Base-by-base conservation (phyloP, 2,113 vertebrate species). In the Pangasianodon hypophthalmus region DNA sequence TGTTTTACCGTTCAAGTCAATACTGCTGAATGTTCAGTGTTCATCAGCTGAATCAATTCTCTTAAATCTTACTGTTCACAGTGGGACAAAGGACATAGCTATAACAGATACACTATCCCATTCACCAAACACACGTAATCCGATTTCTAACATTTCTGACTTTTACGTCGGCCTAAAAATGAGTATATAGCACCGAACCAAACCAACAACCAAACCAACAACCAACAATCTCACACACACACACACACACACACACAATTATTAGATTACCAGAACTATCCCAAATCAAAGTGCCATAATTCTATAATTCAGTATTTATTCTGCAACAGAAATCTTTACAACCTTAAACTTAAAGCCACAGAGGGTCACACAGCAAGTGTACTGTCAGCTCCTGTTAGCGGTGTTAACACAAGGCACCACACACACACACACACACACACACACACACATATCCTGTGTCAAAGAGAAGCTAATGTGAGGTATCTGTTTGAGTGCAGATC, bases 391-490 rank as follows among this genome's bases (percentile, higher is more conserved):
- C 32, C 18, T 62, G 83, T 84, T 62, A 62, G 56, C 32, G 50
- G 29, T 79, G 44, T 54, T 56, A 82, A 52, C 48, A 81, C 48
- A 52, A 52, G 46, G 16, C 48, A 81, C 26, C 73, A 80, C 77
- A 80, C 46, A 79, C 24, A 80, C 44, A 81, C 46, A 81, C 77
- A 81, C 26, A 52, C 26, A 50, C 77, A 80, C 48, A 52, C 29
- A 54, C 29, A 82, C n/a, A 82, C 16, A 82, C 32, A 60, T 6
- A 60, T 37, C 13, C 54, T 54, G 13, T 56, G 32, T 60, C 82
- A 84, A 60, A 44, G 37, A 44, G 21, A 48, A n/a, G 84, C 84
- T 85, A 85, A 85, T 85, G 41, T n/a, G 60, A 46, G 4, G 60
- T 46, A 64, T 64, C 58, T 85, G 58, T 62, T 83, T 84, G 13